Evolutionary conservation across 2,113 vertebrate species (phyloP).

Genomic region (Petaurus breviceps): DNA sequence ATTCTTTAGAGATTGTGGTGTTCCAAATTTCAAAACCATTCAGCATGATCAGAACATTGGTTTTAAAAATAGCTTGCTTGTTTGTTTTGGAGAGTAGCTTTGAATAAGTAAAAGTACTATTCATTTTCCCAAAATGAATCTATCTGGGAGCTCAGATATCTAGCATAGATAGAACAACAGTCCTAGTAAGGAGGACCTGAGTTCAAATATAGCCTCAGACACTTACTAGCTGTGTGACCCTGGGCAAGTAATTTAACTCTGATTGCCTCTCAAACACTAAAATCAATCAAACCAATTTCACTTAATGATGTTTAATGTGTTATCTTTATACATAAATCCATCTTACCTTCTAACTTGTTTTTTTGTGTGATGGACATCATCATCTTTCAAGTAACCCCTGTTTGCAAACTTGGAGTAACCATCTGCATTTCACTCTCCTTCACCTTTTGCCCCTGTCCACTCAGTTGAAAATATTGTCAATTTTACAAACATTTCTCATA

Average conservation of each 20-base stretch:
- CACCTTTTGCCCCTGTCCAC: not conserved
- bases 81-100: not conserved
- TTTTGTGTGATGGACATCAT: not conserved
- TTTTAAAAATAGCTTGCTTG: not conserved
- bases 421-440: not conserved
- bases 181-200: no score
- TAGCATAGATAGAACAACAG: no score
- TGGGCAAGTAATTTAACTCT: no score
- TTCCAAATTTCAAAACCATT: not conserved
- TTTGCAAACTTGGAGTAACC: not conserved
- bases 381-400: not conserved
- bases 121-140: not conserved
- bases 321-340: not conserved
- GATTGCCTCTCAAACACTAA: no score
- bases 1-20: not conserved
- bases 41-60: not conserved
- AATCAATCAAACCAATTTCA: not conserved
- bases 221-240: no score
- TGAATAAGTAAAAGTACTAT: not conserved
- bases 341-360: not conserved
- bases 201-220: no score
- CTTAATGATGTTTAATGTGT: not conserved
- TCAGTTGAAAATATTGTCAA: not conserved
- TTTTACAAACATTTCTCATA: not conserved
- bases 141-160: no score